These are phyloP conservation scores for Pseudochaenichthys georgianus DNA, from an alignment of 2,797 vertebrate species.

Conservation along the genomic window DNA sequence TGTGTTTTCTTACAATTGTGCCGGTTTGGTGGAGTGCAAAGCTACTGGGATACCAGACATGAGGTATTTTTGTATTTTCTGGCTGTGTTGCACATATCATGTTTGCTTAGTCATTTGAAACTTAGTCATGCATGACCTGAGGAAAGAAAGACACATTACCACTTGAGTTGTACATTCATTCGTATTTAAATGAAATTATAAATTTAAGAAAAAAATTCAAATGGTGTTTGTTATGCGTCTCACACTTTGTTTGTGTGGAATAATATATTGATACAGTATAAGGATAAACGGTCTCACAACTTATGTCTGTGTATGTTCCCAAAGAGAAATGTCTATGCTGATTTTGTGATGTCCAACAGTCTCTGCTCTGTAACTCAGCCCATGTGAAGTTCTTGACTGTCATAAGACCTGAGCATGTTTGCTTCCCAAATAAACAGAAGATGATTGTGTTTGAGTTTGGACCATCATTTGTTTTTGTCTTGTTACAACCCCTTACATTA, in stretches of 20 bases:
- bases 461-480: constrained; percentile 20
- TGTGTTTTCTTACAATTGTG: constrained; percentile 19
- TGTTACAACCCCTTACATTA: neutral
- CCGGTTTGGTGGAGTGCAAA: constrained; percentile 12
- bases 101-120: constrained; percentile 12
- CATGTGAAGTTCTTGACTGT: neutral
- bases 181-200: constrained; percentile 29
- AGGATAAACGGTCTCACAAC: neutral
- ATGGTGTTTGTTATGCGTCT: constrained; percentile 8
- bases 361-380: constrained; percentile 1
- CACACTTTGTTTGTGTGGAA: constrained; percentile 54
- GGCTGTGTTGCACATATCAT: constrained; percentile 13
- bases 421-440: constrained; percentile 16
- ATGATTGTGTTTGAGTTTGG: constrained; percentile 24
- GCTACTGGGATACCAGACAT: neutral
- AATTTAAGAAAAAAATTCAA: neutral
- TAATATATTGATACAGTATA: constrained; percentile 28
- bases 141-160: constrained; percentile 12
- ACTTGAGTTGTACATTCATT: constrained; percentile 13
- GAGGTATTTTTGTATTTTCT: neutral
- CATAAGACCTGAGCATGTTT: neutral
- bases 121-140: constrained; percentile 30
- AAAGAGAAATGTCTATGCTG: constrained; percentile 2
- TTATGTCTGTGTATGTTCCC: constrained; percentile 1
- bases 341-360: constrained; percentile 7